Conservation (phyloP, 2,888 invertebrate genomes). For the Agriopis marginaria region DNA sequence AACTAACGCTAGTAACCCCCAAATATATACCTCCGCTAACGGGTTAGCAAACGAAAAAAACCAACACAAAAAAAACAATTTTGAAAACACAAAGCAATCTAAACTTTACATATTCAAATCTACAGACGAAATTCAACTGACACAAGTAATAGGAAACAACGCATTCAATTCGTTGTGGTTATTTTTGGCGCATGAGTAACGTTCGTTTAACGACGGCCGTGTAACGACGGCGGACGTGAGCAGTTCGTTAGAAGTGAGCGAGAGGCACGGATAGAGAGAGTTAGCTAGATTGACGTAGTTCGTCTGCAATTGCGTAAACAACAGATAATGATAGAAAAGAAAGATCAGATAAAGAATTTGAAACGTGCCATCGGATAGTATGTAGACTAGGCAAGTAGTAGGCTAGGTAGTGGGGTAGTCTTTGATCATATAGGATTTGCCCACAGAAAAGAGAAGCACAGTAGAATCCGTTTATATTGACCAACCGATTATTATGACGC, state of each 20-base stretch:
- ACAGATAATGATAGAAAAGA: background rate
- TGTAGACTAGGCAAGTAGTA: too few relatives aligned
- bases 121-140: slow-evolving; percentile 26
- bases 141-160: slow-evolving; percentile 18
- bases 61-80: slow-evolving; percentile 10
- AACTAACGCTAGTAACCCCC: slow-evolving; percentile 15
- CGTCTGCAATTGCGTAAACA: slow-evolving; percentile 10
- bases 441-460: too few relatives aligned
- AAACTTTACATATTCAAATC: background rate
- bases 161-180: slow-evolving; percentile 17
- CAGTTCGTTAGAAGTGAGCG: slow-evolving; percentile 25
- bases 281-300: slow-evolving; percentile 5
- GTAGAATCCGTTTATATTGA: too few relatives aligned
- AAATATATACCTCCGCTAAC: slow-evolving; percentile 28
- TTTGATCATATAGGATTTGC: too few relatives aligned
- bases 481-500: too few relatives aligned
- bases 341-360: slow-evolving; percentile 12
- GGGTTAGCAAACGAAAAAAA: slow-evolving; percentile 13
- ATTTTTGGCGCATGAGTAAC: slow-evolving; percentile 38
- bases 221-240: slow-evolving; percentile 1
- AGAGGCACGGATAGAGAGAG: slow-evolving; percentile 17
- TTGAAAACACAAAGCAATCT: slow-evolving; percentile 8
- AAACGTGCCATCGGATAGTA: background rate
- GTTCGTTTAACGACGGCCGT: slow-evolving; percentile 32
- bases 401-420: too few relatives aligned